Percentiles rank a stretch among this genome's conserved stretches.
Evolutionary conservation across 1,140 invertebrate genomes (phyloP).

Genomic region (Vanessa tameamea): DNA sequence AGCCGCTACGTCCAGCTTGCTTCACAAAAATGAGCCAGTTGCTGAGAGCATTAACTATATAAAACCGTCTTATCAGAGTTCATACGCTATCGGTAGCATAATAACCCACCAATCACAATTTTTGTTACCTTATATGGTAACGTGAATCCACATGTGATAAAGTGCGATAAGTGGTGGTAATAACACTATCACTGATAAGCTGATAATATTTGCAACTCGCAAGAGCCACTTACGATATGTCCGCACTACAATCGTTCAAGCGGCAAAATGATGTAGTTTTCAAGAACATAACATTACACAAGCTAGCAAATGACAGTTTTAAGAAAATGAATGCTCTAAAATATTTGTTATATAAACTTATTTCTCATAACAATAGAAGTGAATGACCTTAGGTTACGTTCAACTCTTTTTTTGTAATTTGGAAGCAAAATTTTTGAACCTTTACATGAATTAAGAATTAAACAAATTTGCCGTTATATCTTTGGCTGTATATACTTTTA

Average conservation of each 20-base stretch:
- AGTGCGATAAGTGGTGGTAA: constrained; percentile 55
- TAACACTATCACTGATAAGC: constrained; percentile 50
- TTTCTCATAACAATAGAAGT: background rate
- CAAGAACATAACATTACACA: background rate
- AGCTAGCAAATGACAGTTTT: background rate
- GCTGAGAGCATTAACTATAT: constrained; percentile 68
- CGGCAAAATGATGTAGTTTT: constrained; percentile 14
- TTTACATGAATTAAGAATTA: too few relatives aligned
- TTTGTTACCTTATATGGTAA: constrained; percentile 78
- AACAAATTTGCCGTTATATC: too few relatives aligned
- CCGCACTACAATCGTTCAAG: constrained; percentile 15
- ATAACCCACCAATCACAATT: constrained; percentile 71
- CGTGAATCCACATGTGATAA: constrained; percentile 64
- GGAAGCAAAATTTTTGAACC: too few relatives aligned
- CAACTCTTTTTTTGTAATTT: background rate
- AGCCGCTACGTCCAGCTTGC: constrained; percentile 63
- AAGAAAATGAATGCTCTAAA: background rate
- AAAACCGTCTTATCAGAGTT: constrained; percentile 75
- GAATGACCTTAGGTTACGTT: background rate
- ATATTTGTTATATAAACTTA: background rate
- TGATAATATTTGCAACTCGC: constrained; percentile 24
- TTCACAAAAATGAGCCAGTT: constrained; percentile 66
- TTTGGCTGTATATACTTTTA: too few relatives aligned
- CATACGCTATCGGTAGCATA: constrained; percentile 65
- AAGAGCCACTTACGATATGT: background rate